Evolutionary conservation across 2,888 invertebrate genomes (phyloP).

Genomic region (Helleia helle): DNA sequence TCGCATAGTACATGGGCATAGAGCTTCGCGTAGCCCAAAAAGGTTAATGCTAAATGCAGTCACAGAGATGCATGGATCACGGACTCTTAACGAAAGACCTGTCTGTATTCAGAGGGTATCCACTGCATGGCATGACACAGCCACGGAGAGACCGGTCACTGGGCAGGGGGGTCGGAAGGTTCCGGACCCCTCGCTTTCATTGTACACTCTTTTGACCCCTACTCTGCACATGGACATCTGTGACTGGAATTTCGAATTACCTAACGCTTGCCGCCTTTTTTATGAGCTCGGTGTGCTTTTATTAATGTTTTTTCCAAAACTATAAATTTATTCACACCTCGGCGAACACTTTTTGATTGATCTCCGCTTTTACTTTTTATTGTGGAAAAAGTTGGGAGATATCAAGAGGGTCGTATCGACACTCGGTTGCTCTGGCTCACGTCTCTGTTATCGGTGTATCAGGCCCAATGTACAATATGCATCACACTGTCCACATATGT

Average conservation of each 20-base stretch:
- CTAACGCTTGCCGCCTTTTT: constrained; percentile 62
- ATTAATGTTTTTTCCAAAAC: constrained; percentile 37
- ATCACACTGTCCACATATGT: not conserved
- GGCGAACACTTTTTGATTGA: constrained; percentile 21
- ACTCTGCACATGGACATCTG: constrained; percentile 33
- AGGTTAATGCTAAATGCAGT: constrained; percentile 50
- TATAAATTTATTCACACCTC: constrained; percentile 22
- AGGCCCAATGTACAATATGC: not conserved
- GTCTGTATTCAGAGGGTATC: constrained; percentile 55
- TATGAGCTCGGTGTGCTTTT: constrained; percentile 67
- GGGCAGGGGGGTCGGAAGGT: constrained; percentile 12
- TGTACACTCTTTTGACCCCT: constrained; percentile 17
- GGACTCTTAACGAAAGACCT: constrained; percentile 26
- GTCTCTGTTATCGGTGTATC: not conserved
- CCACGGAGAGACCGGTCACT: constrained; percentile 12
- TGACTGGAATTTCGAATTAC: constrained; percentile 66
- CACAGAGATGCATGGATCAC: constrained; percentile 50
- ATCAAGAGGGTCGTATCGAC: not conserved
- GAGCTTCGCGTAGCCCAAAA: constrained; percentile 52
- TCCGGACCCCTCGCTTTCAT: constrained; percentile 1
- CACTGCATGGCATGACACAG: constrained; percentile 49
- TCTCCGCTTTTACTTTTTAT: constrained; percentile 7
- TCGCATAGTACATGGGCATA: constrained; percentile 38
- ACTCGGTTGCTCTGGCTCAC: constrained; percentile 17
- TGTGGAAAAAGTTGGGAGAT: not conserved